A percentile compares a stretch with the other conserved stretches of the same genome.
Evolutionary conservation across 1,140 invertebrate species (phyloP).

Genomic region (Atopsyche davidsoni): DNA sequence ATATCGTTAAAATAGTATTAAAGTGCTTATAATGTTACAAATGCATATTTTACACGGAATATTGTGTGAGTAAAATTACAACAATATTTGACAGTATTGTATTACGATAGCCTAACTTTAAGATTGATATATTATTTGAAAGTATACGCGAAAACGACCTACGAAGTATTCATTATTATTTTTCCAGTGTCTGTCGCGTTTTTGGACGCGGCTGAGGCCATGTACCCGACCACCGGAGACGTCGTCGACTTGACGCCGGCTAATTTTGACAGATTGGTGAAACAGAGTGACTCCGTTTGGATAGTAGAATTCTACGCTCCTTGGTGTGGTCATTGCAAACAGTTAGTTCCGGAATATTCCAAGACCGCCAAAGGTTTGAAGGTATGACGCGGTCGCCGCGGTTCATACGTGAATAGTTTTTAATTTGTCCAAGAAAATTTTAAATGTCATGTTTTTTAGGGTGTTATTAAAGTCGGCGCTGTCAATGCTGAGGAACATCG

Average conservation of each 20-base stretch:
- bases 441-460: slow-evolving; percentile 49
- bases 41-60: too few relatives aligned
- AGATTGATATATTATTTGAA: too few relatives aligned
- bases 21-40: too few relatives aligned
- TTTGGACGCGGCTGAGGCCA: slow-evolving; percentile 48
- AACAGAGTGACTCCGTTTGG: slow-evolving; percentile 82
- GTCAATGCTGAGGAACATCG: slow-evolving; percentile 89
- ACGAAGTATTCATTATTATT: too few relatives aligned
- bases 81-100: too few relatives aligned
- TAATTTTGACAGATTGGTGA: slow-evolving; percentile 86
- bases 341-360: slow-evolving; percentile 78
- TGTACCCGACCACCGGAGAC: slow-evolving; percentile 76
- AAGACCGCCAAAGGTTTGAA: slow-evolving; percentile 85
- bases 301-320: slow-evolving; percentile 93
- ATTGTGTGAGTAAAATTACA: too few relatives aligned
- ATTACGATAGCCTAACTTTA: too few relatives aligned
- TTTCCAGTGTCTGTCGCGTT: too few relatives aligned
- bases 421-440: background rate
- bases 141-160: too few relatives aligned
- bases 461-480: slow-evolving; percentile 88
- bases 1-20: too few relatives aligned
- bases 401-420: background rate
- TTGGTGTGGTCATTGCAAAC: slow-evolving; percentile 86
- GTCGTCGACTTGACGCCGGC: slow-evolving; percentile 85
- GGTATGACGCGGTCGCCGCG: slow-evolving; percentile 43